Evolutionary conservation across 2,888 invertebrate genomes (phyloP).

Genomic region (Oligia strigilis): DNA sequence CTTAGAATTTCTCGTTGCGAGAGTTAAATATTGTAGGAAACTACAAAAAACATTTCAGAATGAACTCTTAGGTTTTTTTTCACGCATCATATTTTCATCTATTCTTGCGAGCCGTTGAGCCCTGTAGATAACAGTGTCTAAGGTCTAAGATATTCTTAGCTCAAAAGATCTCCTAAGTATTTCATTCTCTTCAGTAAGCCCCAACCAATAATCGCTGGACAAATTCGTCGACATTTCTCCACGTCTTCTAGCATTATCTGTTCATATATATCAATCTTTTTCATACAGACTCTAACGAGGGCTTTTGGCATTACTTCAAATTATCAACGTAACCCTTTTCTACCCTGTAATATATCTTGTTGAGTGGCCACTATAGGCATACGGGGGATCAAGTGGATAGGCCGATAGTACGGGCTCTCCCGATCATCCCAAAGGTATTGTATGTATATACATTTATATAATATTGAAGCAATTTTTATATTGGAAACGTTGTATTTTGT

Average conservation of each 20-base stretch:
- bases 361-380: constrained; percentile 39
- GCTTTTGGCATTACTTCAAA: constrained; percentile 60
- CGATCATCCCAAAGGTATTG: constrained; percentile 63
- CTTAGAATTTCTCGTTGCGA: background rate
- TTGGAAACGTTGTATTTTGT: constrained; percentile 63
- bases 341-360: constrained; percentile 63
- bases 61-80: background rate
- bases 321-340: constrained; percentile 66
- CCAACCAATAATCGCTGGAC: constrained; percentile 31
- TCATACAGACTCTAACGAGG: constrained; percentile 55
- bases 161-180: constrained; percentile 4
- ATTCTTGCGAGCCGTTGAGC: background rate
- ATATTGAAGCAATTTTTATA: constrained; percentile 67
- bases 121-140: background rate
- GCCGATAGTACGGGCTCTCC: constrained; percentile 60
- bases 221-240: constrained; percentile 46
- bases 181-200: constrained; percentile 13
- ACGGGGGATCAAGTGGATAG: constrained; percentile 51
- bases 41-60: background rate
- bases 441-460: constrained; percentile 13
- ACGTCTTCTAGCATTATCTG: constrained; percentile 40
- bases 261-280: constrained; percentile 61
- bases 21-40: background rate
- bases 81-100: background rate
- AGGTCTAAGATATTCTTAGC: background rate